phyloP scores from a whole-genome alignment of 2,888 invertebrate species.

The Eretmocerus hayati region DNA sequence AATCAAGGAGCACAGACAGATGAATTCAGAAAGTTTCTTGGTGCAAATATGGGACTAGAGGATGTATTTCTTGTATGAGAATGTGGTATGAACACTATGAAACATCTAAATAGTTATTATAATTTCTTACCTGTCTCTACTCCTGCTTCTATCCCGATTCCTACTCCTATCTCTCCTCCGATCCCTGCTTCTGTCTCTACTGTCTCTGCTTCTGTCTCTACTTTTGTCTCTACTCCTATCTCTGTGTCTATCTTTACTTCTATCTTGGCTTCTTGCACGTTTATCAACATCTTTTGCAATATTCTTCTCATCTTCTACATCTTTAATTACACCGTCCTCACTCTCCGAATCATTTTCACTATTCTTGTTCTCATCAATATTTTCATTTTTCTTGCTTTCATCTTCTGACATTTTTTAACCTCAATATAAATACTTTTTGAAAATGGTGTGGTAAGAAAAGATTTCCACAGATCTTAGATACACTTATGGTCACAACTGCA shows the following conservation, averaged over 20 bases:
- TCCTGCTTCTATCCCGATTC: conserved; percentile 2
- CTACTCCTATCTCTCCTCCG: background rate
- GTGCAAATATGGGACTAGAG: no score
- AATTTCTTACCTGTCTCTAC: background rate
- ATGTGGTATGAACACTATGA: background rate
- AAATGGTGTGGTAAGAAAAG: no score
- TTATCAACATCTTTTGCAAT: conserved; percentile 19
- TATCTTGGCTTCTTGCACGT: conserved; percentile 37
- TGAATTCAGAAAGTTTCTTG: no score
- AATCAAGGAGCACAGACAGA: no score
- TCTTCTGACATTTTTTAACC: no score
- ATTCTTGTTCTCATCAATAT: background rate
- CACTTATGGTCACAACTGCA: no score
- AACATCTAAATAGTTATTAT: background rate
- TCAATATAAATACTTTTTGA: no score
- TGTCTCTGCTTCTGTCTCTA: conserved; percentile 3
- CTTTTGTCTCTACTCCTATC: background rate
- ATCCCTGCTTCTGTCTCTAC: conserved; percentile 2
- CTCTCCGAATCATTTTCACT: background rate
- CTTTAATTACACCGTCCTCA: no score
- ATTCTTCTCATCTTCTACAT: background rate
- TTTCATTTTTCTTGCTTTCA: background rate
- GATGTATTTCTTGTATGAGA: background rate
- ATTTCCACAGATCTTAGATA: no score
- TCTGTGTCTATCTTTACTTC: conserved; percentile 25